Evolutionary conservation across 2,888 invertebrate genomes (phyloP), one percentile per base, ranked within the genome.

Genomic region (Amorpha juglandis): DNA sequence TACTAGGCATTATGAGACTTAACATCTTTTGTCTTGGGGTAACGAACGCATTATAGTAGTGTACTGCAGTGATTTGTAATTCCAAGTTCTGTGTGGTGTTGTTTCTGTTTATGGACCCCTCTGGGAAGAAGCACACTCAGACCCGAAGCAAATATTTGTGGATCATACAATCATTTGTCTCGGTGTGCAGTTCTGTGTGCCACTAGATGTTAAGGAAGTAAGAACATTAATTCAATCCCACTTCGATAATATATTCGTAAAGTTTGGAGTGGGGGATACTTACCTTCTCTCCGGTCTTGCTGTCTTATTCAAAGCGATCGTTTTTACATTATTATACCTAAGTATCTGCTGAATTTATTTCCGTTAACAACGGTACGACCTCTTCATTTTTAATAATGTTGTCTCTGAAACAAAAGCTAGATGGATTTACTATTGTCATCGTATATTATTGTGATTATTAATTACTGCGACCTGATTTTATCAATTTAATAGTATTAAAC

Each of bases 141-240:
- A n/a, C n/a, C n/a, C n/a, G n/a, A n/a, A n/a, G n/a, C n/a, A n/a
- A n/a, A n/a, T n/a, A n/a, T n/a, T n/a, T n/a, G n/a, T n/a, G n/a
- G n/a, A n/a, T n/a, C n/a, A n/a, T n/a, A n/a, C n/a, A n/a, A n/a
- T n/a, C n/a, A n/a, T n/a, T n/a, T n/a, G n/a, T n/a, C n/a, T n/a
- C n/a, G 73, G 73, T 70, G 38, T 74, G 68, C 69, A 68, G 67
- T 42, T 74, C 72, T 67, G 70, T 70, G 69, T 75, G 69, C 70
- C 73, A 72, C 77, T 79, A 73, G 70, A 74, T 71, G 76, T 70
- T 68, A 72, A 76, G 71, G 71, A 71, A 73, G 70, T 68, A 74
- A 74, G 69, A 74, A 75, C 78, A 80, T 81, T 78, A 78, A 79
- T 81, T 79, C 76, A 78, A 79, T 78, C 73, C 72, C 69, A 71